Base-by-base conservation (phyloP, 1,140 invertebrate species). In the Leptinotarsa lineolata region DNA sequence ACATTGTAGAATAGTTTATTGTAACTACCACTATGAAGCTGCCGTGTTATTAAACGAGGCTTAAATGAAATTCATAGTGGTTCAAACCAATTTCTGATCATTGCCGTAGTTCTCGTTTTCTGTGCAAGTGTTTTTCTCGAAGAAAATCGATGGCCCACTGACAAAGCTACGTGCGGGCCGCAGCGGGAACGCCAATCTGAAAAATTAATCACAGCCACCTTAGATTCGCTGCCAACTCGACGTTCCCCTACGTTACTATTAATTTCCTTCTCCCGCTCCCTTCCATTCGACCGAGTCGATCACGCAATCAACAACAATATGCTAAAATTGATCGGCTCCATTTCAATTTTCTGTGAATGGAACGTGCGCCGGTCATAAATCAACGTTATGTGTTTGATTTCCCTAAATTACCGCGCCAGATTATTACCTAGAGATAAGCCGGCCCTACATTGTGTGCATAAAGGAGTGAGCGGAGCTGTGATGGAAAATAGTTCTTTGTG, bases 401-500 rank as follows among this genome's bases (percentile, higher is more conserved):
- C 48, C 48, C 48, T 18, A 54, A 54, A 54, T n/a, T 54, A 54
- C 48, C 48, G 30, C 30, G 8, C 30, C 30, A 54, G 48, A 54
- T 54, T 54, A 54, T 18, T 54, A 54, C 48, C 48, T 54, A 54
- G 48, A 54, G 48, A 54, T 54, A 54, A 54, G 48, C 48, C 48
- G 16, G n/a, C 48, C 48, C 15, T 54, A 18, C n/a, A n/a, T 54
- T 54, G 48, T 54, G n/a, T 15, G 48, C 6, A 54, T 54, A 54
- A 54, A 54, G 48, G 48, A 54, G 15, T 54, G 48, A 54, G 15
- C 2, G 48, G 16, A 15, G 48, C 48, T 54, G 48, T n/a, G 48
- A 54, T 54, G 48, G 48, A 54, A 54, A 54, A 54, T 54, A 54
- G 48, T 54, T 54, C 48, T 54, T 54, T 54, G 48, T 54, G 48